Percentiles rank a stretch among this genome's conserved stretches.
These are phyloP conservation scores for Enteromius viviparus DNA, from an alignment of 2,797 vertebrate genomes.

Conservation along the genomic window DNA sequence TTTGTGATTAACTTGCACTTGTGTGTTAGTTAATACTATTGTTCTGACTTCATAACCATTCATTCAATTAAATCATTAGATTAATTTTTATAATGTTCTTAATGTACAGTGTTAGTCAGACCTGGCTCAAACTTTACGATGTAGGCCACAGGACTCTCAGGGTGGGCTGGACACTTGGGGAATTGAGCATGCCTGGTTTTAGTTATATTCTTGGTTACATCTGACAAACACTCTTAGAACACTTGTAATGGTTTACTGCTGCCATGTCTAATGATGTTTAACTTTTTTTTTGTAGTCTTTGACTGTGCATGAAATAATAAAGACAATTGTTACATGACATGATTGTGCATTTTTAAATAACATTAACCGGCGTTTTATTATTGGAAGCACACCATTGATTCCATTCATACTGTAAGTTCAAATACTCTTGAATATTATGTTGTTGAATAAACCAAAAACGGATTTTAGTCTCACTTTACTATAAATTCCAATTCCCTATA, in stretches of 20 bases:
- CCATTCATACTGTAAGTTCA: background rate
- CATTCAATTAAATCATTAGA: conserved; percentile 16
- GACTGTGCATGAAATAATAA: conserved; percentile 26
- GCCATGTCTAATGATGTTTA: background rate
- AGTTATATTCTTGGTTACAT: conserved; percentile 7
- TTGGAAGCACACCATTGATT: background rate
- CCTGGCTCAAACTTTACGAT: background rate
- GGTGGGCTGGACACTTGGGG: background rate
- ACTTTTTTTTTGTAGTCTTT: background rate
- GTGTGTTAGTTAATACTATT: conserved; percentile 33
- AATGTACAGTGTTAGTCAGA: conserved; percentile 18
- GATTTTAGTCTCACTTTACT: no score
- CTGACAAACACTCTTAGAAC: background rate
- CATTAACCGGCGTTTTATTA: background rate
- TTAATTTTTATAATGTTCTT: conserved; percentile 5
- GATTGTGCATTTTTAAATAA: background rate
- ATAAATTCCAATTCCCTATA: no score
- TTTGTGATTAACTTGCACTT: conserved; percentile 42
- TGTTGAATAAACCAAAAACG: background rate
- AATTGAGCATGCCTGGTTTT: background rate
- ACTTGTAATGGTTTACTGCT: background rate
- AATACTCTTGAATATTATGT: background rate
- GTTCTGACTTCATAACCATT: conserved; percentile 15
- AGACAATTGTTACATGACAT: background rate
- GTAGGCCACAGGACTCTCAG: background rate